Evolutionary conservation across 2,888 invertebrate genomes (phyloP).

Genomic region (Lycaena phlaeas): DNA sequence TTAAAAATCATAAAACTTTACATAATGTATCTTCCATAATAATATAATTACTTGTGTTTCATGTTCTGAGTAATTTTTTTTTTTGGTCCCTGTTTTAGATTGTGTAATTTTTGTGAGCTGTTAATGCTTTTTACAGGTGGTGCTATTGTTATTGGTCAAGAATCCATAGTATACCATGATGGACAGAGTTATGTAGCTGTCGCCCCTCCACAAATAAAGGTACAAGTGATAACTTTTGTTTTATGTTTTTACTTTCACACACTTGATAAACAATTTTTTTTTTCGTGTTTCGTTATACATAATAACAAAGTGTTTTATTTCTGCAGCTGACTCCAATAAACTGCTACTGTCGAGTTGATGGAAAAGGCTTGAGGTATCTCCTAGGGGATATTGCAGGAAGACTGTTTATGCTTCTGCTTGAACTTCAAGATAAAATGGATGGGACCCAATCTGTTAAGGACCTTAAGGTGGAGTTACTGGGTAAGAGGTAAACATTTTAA

Average conservation of each 20-base stretch:
- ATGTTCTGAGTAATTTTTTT: too few relatives aligned
- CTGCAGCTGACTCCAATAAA: constrained; percentile 90
- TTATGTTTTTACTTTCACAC: too few relatives aligned
- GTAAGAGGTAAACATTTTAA: constrained; percentile 53
- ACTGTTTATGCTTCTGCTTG: constrained; percentile 95
- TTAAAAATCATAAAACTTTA: too few relatives aligned
- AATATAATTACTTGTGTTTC: too few relatives aligned
- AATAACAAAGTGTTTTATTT: too few relatives aligned
- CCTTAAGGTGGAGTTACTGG: constrained; percentile 92
- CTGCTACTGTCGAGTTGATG: constrained; percentile 95
- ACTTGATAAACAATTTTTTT: neutral
- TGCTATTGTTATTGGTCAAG: constrained; percentile 96
- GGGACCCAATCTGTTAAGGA: constrained; percentile 87
- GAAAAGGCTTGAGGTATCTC: constrained; percentile 90
- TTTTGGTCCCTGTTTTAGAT: too few relatives aligned
- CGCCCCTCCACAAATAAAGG: constrained; percentile 94
- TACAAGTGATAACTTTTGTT: constrained; percentile 40
- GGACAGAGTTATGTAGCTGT: constrained; percentile 92
- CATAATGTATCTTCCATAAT: too few relatives aligned
- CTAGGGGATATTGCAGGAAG: constrained; percentile 96
- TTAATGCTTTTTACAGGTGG: constrained; percentile 74
- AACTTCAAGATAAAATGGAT: constrained; percentile 84
- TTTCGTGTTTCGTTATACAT: too few relatives aligned
- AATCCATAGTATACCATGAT: constrained; percentile 97
- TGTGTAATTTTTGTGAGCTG: too few relatives aligned